Evolutionary conservation across 2,888 invertebrate genomes (phyloP), one percentile per base, ranked within the genome.

Genomic region (Yponomeuta cagnagella): DNA sequence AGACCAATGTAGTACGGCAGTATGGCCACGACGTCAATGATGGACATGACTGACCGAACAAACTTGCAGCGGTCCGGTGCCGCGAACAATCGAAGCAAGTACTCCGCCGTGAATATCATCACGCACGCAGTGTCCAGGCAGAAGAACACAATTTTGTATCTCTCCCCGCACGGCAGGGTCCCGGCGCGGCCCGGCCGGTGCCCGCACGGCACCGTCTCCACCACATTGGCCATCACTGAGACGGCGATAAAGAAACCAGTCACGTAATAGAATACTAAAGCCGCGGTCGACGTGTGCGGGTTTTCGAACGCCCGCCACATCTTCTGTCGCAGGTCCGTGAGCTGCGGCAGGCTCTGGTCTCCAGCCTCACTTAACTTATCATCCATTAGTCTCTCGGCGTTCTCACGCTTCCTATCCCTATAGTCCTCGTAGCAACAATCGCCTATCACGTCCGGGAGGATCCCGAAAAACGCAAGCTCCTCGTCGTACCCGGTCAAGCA

Each of bases 281-380:
- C 99, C 8, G 99, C 97, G 64, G 99, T 99, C 72, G 98, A 98
- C 73, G 98, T 98, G 92, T 99, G 99, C 48, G 99, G 98, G 93
- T 99, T 99, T 91, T 99, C 99, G 88, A 99, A 99, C 69, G 99
- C 99, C 79, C 99, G 94, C 99, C 99, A 99, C 98, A 99, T 98
- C 89, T 97, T 97, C 86, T 99, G 97, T 77, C 97, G 94, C 80
- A 97, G 94, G 84, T 97, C 97, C 74, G 97, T 97, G 77, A 97
- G 94, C 89, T 97, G 96, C 76, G 96, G 97, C 74, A 97, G 93
- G 83, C 96, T 96, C 87, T 98, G 98, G 86, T 97, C 97, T 71
- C 97, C 97, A 80, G 97, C 97, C 86, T 98, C 98, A 76, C 97
- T 97, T 73, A 98, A 92, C 85, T 97, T 97, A 90, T 99, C 99